Evolutionary conservation across 1,140 invertebrate species (phyloP), one percentile per base, ranked within the genome.

Genomic region (Lerema accius): DNA sequence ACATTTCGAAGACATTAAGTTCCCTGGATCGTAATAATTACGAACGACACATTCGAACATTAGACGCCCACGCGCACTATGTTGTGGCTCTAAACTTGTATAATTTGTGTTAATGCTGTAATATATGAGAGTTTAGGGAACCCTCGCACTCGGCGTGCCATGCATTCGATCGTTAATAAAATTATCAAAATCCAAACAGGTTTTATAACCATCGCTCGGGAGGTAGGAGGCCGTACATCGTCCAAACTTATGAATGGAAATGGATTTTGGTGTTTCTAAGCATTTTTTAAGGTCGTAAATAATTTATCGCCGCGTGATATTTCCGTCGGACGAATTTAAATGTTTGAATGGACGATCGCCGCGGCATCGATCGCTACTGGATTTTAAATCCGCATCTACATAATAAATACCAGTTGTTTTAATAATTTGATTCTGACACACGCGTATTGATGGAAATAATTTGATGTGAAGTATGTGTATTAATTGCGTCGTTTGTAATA

Each of bases 111-210:
- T 90, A 89, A 90, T 85, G 82, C 85, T 65, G 81, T 90, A 89
- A 90, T 88, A 90, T 90, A 90, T 89, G 88, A 82, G 77, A 78
- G 71, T 86, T 81, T 80, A 75, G 82, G 78, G 77, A 71, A 74
- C 80, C 73, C 83, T 82, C 76, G 81, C 70, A 69, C 70, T 73
- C 69, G 67, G 71, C 76, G 80, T 77, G 76, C 76, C 84, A 58
- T 81, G 76, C 81, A 78, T 84, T 83, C 77, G 87, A 78, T 83
- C 85, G 82, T 89, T 89, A 90, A 89, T 90, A 90, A 90, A 90
- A 90, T 90, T 89, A 90, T 90, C 88, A 90, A 90, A 89, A 89
- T 90, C 85, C 76, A 88, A 90, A 90, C 86, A 76, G 86, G 88
- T 89, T 90, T 85, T 85, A 82, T 81, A 80, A 76, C 63, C 69